Percentiles rank a stretch among this genome's conserved stretches.
These are phyloP conservation scores for Cephalopachus bancanus DNA, from an alignment of 2,797 vertebrate species.

Conservation along the genomic window DNA sequence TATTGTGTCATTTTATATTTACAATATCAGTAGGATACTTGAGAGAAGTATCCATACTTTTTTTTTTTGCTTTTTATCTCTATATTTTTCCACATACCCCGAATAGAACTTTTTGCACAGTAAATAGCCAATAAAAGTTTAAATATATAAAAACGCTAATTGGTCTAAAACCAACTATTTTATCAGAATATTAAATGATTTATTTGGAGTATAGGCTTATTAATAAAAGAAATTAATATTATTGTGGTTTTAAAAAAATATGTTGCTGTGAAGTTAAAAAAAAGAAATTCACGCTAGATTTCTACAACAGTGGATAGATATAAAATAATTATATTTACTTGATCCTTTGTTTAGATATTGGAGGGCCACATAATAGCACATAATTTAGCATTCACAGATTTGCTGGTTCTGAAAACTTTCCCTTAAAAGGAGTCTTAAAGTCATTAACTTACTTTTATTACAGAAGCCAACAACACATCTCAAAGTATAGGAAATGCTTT, in stretches of 20 bases:
- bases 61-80: not conserved
- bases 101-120: not conserved
- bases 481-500: not conserved
- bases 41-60: not conserved
- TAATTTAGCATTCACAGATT: not conserved
- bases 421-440: not conserved
- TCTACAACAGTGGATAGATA: not conserved
- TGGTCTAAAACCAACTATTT: not conserved
- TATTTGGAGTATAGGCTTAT: not conserved
- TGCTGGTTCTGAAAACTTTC: not conserved
- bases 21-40: not conserved
- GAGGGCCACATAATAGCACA: not conserved
- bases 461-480: not conserved
- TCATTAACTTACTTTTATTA: constrained; percentile 45
- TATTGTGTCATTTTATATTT: not conserved
- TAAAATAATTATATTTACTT: constrained; percentile 22
- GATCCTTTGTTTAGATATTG: not conserved
- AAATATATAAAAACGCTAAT: not conserved
- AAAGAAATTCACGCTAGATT: not conserved
- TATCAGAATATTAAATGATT: not conserved
- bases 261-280: not conserved
- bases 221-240: not conserved
- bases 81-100: not conserved
- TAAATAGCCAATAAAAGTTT: not conserved
- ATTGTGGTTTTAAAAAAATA: not conserved